These are phyloP conservation scores for Plecturocebus donacophilus DNA, from an alignment of 2,113 vertebrate genomes.

Conservation along the genomic window DNA sequence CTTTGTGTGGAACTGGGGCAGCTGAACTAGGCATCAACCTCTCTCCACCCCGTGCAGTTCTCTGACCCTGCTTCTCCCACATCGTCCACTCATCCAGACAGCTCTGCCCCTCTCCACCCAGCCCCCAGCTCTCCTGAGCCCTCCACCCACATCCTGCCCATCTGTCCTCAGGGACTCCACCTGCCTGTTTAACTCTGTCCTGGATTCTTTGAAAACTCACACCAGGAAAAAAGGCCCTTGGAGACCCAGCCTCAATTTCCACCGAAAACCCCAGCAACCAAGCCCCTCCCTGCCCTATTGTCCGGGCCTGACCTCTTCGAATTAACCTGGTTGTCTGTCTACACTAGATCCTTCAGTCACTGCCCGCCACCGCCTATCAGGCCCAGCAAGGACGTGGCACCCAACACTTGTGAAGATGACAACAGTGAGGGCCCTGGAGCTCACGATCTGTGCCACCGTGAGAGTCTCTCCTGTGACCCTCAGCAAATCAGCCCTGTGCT, in stretches of 20 bases:
- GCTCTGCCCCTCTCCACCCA: too few relatives aligned
- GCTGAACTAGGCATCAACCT: neutral
- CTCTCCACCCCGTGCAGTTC: neutral
- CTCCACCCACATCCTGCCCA: too few relatives aligned
- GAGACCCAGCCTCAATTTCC: neutral
- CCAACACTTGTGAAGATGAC: accelerated
- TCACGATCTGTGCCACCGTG: neutral
- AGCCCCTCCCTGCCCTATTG: accelerated
- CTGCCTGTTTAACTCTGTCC: neutral
- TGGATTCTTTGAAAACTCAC: neutral
- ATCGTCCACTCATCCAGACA: neutral
- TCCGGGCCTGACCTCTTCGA: neutral
- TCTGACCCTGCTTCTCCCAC: too few relatives aligned
- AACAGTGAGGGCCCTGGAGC: neutral
- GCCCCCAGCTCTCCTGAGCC: neutral
- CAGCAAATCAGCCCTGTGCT: neutral
- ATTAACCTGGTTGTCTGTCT: neutral
- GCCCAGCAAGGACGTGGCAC: neutral
- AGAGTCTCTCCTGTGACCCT: neutral
- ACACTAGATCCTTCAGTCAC: neutral
- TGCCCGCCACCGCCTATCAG: accelerated
- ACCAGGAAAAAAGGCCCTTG: neutral
- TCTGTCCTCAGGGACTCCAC: neutral
- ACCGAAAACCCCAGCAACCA: neutral
- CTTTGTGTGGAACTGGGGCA: neutral